Evolutionary conservation across 1,140 invertebrate species (phyloP).

Genomic region (Andricus grossulariae): DNA sequence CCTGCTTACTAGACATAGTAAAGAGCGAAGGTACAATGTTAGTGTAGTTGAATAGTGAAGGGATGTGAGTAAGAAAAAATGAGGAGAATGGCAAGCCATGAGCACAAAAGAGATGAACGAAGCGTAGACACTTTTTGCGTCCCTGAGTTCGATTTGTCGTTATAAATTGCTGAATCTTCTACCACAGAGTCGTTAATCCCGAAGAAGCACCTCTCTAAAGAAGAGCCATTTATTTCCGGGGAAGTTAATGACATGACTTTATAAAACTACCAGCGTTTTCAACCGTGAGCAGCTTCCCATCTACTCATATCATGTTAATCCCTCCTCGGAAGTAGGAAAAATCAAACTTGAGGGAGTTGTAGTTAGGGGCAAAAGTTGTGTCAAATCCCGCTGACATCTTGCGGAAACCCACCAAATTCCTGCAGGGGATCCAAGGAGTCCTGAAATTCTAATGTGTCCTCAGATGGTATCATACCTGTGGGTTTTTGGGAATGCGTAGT

Average conservation of each 20-base stretch:
- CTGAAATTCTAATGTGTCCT: not conserved
- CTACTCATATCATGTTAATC: too few relatives aligned
- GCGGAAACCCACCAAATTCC: not conserved
- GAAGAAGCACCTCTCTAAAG: not conserved
- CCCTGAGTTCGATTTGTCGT: constrained; percentile 29
- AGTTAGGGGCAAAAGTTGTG: too few relatives aligned
- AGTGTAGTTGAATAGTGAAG: constrained; percentile 47
- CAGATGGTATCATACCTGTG: not conserved
- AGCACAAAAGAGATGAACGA: constrained; percentile 27
- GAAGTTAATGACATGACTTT: not conserved
- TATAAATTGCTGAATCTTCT: constrained; percentile 2
- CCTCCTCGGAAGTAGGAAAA: too few relatives aligned
- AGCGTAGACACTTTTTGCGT: constrained; percentile 16
- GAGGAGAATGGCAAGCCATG: not conserved
- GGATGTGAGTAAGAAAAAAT: constrained; percentile 29
- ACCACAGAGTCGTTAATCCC: not conserved
- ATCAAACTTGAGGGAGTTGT: too few relatives aligned
- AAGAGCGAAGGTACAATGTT: constrained; percentile 55
- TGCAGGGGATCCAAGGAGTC: not conserved
- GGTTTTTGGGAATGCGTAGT: not conserved
- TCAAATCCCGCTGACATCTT: not conserved
- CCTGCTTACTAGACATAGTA: constrained; percentile 45
- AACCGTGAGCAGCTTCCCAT: not conserved
- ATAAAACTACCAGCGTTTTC: not conserved
- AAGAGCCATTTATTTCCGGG: not conserved